Base-by-base conservation (phyloP, 1,140 invertebrate species). In the Tetraneura akinire region DNA sequence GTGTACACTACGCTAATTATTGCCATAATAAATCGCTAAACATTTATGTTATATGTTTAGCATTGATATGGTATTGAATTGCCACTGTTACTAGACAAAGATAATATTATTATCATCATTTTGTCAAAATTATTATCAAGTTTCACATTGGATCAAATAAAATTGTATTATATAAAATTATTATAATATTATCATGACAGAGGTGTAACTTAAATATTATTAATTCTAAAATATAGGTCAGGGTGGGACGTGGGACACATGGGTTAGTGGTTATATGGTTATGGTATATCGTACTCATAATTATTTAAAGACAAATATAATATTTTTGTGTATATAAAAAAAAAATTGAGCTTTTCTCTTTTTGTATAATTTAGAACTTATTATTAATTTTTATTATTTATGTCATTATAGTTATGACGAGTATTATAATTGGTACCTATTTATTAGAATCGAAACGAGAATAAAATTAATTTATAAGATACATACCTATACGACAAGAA, bases 51-150 rank as follows among this genome's bases (percentile, higher is more conserved):
- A 62, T 23, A 78, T 60, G 74, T 78, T 78, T 78, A 78, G 74
- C 53, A 60, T 62, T 78, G 74, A 78, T 78, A 78, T 78, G 74
- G 74, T 78, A 78, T 78, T 78, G 55, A 78, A 78, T 78, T 78
- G 74, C 74, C 74, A 78, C 55, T 78, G 74, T 78, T 78, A 78
- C 74, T 78, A 78, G 74, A 78, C 74, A 78, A 42, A 78, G 74
- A 78, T 71, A 62, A 18, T 18, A 74, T n/a, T n/a, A n/a, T n/a
- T n/a, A n/a, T n/a, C n/a, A n/a, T 18, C 32, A 78, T 78, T 55
- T 45, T 18, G 74, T 78, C 74, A 78, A 60, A 47, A 78, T 78
- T 78, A 78, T 78, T 78, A 78, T 78, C 74, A 78, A 78, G 55
- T 45, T 78, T 78, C 74, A 78, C 74, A 78, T 76, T 23, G 64